These are phyloP conservation scores for Argyrosomus japonicus DNA, from an alignment of 2,113 vertebrate species.

Conservation along the genomic window DNA sequence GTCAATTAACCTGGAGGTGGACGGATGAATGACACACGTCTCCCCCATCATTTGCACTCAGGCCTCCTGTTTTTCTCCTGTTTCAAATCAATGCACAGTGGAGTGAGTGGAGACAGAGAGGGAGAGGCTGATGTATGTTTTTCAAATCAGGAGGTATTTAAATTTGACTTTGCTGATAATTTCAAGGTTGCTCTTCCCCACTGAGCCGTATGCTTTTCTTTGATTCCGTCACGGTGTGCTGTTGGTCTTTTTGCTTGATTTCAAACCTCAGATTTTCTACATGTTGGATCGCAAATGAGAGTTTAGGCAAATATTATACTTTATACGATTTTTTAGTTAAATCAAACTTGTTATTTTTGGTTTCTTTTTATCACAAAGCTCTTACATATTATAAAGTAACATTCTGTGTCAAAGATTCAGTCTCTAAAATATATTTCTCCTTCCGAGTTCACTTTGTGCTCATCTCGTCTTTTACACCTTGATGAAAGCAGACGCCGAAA, in stretches of 20 bases:
- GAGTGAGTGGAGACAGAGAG: not conserved
- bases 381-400: not conserved
- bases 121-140: conserved; percentile 15
- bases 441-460: not conserved
- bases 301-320: conserved; percentile 4
- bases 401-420: not conserved
- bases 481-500: conserved; percentile 48
- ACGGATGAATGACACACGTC: conserved; percentile 66
- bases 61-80: conserved; percentile 23
- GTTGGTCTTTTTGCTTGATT: conserved; percentile 10
- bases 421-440: not conserved
- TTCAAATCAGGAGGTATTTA: conserved; percentile 40
- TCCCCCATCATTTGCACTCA: conserved; percentile 25
- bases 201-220: conserved; percentile 7
- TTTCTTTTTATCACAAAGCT: not conserved
- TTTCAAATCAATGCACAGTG: conserved; percentile 35
- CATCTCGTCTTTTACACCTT: conserved; percentile 34
- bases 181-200: conserved; percentile 42
- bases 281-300: not conserved
- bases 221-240: conserved; percentile 7
- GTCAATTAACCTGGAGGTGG: conserved; percentile 73
- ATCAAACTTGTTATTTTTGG: not conserved
- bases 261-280: conserved; percentile 6
- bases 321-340: conserved; percentile 6
- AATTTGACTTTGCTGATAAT: conserved; percentile 54